A percentile compares a stretch with the other conserved stretches of the same genome.
Evolutionary conservation across 2,113 vertebrate species (phyloP).

Genomic region (human): GRCh38 chr19:34396501-34397000

Average conservation of each 20-base stretch:
- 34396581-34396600: slow-evolving; percentile 96
- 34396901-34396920: background rate
- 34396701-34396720: too few species aligned
- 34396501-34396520: background rate
- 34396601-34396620: slow-evolving; percentile 97
- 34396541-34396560: background rate
- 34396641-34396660: slow-evolving; percentile 96
- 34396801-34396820: background rate
- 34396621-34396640: slow-evolving; percentile 94
- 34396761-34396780: background rate
- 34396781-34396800: background rate
- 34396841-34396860: background rate
- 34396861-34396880: too few species aligned
- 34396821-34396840: too few species aligned
- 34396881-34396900: background rate
- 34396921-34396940: background rate
- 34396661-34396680: background rate
- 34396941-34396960: background rate
- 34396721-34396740: background rate
- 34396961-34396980: background rate
- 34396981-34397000: background rate
- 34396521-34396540: background rate
- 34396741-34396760: background rate
- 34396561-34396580: slow-evolving; percentile 77
- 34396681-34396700: background rate